Conservation (phyloP, 2,113 vertebrate genomes). For the Gavialis gangeticus region DNA sequence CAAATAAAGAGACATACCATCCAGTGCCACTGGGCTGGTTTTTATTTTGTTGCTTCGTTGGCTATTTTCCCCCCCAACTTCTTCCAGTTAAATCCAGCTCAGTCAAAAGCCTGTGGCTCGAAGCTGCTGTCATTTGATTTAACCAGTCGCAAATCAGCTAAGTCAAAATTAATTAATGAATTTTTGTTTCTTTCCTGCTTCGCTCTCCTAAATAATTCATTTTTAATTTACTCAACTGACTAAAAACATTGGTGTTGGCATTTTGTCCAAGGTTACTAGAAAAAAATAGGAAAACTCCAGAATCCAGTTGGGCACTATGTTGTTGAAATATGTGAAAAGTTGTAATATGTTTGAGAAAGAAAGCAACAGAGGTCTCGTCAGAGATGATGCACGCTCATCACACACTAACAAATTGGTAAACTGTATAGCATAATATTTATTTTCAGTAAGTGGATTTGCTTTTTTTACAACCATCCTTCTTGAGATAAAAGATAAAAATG, state of each 20-base stretch:
- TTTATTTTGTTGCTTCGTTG: slow-evolving; percentile 37
- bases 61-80: slow-evolving; percentile 19
- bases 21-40: background rate
- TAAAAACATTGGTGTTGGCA: slow-evolving; percentile 50
- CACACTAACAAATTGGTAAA: background rate
- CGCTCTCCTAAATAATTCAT: slow-evolving; percentile 54
- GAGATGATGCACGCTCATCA: background rate
- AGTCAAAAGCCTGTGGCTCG: slow-evolving; percentile 50
- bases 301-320: background rate
- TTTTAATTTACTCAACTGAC: slow-evolving; percentile 51
- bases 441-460: background rate
- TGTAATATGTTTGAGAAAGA: background rate
- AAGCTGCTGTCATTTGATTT: slow-evolving; percentile 67
- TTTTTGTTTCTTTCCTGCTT: slow-evolving; percentile 29
- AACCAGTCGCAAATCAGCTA: slow-evolving; percentile 54
- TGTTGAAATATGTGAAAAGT: background rate
- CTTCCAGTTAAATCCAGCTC: slow-evolving; percentile 9
- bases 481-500: background rate
- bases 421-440: background rate
- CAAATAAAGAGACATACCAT: background rate
- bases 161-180: slow-evolving; percentile 71
- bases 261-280: slow-evolving; percentile 53
- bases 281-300: slow-evolving; percentile 8
- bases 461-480: background rate
- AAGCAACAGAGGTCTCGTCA: background rate